Base-by-base conservation (phyloP, 2,888 invertebrate genomes). In the Balanococcus diminutus region DNA sequence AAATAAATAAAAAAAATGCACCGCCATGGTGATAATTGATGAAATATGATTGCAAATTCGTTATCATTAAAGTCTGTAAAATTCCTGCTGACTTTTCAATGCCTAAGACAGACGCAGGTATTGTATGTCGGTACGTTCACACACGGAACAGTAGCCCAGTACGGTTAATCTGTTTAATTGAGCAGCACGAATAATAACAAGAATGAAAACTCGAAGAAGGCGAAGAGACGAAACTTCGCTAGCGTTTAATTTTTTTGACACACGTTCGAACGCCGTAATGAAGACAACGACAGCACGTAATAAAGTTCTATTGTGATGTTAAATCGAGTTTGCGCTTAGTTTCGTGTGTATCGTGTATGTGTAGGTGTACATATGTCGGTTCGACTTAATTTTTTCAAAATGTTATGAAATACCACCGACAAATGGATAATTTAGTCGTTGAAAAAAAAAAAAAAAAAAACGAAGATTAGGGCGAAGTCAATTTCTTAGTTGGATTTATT, bases 161-260 rank as follows among this genome's bases (percentile, higher is more conserved):
- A 72, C 72, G 31, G 72, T 72, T 72, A 72, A 72, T 72, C 72
- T 28, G 31, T 72, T 28, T 72, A 72, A 72, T 72, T 72, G 72
- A 72, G 72, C 72, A 16, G 72, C 32, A 32, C 6, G 32, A 72
- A 72, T 72, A 28, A 22, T n/a, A 51, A 51, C 19, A 19, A 51
- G 51, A 51, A 72, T 31, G n/a, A 31, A 72, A 72, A 22, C 32
- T 31, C n/a, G 2, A 56, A 56, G n/a, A n/a, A 46, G 46, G 14
- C 42, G 11, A 46, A 46, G 16, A 32, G 4, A 25, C 4, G 32
- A 72, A 72, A 72, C 61, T 25, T 11, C 3, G 22, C 61, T 25
- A 61, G 25, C 61, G 25, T 8, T 61, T 61, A 61, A 61, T 61
- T 61, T 61, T 61, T n/a, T n/a, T n/a, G n/a, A n/a, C 9, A 72